Evolutionary conservation across 2,797 vertebrate species (phyloP).

Genomic region (Sebastes nivosus): DNA sequence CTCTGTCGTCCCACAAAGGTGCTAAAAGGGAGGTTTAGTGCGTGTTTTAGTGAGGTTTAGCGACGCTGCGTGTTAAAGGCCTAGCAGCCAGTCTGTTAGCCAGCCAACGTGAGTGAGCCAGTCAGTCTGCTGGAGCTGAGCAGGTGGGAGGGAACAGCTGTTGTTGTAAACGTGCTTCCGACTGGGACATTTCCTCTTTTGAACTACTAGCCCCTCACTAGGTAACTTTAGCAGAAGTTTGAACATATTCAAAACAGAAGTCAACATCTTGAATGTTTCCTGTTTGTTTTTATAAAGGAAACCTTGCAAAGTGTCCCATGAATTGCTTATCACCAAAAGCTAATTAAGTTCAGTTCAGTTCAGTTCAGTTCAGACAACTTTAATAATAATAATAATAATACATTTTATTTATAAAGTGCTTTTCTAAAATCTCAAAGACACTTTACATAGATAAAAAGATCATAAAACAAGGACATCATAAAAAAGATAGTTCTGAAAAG

Average conservation of each 20-base stretch:
- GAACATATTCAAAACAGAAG: background rate
- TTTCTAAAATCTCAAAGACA: too few species aligned
- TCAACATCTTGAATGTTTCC: background rate
- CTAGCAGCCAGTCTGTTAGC: slow-evolving; percentile 63
- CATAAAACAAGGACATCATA: too few species aligned
- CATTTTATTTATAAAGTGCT: too few species aligned
- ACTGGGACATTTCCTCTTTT: slow-evolving; percentile 46
- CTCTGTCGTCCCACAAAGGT: background rate
- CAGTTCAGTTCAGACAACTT: too few species aligned
- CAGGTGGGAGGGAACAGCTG: slow-evolving; percentile 79
- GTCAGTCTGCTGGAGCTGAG: slow-evolving; percentile 42
- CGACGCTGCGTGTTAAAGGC: slow-evolving; percentile 74
- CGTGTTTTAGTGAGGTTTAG: slow-evolving; percentile 17
- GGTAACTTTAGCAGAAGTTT: too few species aligned
- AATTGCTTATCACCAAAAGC: background rate
- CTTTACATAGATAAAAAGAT: too few species aligned
- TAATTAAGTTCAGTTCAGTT: too few species aligned
- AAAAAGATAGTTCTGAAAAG: too few species aligned
- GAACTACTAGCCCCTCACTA: background rate
- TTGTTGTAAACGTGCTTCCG: slow-evolving; percentile 64
- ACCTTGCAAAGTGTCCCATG: background rate
- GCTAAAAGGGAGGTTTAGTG: background rate
- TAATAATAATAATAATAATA: too few species aligned
- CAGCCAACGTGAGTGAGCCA: slow-evolving; percentile 38
- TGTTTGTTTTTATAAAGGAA: background rate